Evolutionary conservation across 2,888 invertebrate species (phyloP).

Genomic region (Melanargia galathea): DNA sequence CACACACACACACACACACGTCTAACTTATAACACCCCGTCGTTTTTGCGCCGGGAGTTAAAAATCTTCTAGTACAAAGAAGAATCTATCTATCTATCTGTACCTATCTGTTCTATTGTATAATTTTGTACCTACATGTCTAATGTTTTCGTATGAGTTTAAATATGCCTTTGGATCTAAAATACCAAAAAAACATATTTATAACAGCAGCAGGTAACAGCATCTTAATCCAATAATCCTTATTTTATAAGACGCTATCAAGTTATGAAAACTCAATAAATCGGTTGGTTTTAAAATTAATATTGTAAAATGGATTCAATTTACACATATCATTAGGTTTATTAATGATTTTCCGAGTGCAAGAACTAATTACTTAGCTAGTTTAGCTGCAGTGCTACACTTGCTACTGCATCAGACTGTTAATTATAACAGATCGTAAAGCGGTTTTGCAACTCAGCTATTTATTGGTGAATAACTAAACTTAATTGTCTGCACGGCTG

Average conservation of each 20-base stretch:
- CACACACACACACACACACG: too few species aligned
- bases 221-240: background rate
- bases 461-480: constrained; percentile 71
- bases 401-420: constrained; percentile 65
- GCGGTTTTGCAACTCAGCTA: constrained; percentile 62
- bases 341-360: constrained; percentile 41
- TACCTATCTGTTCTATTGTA: too few species aligned
- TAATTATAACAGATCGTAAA: constrained; percentile 71
- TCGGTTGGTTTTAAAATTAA: constrained; percentile 22
- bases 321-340: constrained; percentile 34
- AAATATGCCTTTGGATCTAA: too few species aligned
- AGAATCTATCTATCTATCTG: too few species aligned
- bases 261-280: constrained; percentile 17
- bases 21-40: too few species aligned
- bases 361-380: constrained; percentile 42
- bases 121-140: too few species aligned
- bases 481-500: constrained; percentile 62
- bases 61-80: too few species aligned
- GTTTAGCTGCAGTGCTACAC: constrained; percentile 41
- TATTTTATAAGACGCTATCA: background rate
- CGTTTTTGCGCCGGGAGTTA: too few species aligned
- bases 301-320: constrained; percentile 33
- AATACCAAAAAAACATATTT: too few species aligned
- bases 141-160: too few species aligned
- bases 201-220: too few species aligned